phyloP scores from a whole-genome alignment of 2,888 invertebrate genomes.

The Choreutis nemorana region DNA sequence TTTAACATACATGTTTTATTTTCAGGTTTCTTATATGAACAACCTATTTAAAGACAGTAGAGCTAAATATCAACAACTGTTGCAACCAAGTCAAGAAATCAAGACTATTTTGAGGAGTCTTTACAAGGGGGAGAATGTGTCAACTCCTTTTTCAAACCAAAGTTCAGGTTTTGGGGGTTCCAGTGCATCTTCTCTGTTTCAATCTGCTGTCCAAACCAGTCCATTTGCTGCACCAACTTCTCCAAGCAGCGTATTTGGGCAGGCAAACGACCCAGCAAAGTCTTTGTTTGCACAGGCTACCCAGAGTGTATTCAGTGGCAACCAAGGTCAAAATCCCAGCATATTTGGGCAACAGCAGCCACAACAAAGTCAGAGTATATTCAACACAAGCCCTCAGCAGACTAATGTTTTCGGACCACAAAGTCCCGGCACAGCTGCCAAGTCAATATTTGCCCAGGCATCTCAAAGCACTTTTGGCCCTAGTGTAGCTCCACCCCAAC shows the following conservation, averaged over 20 bases:
- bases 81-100: constrained; percentile 25
- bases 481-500: constrained; percentile 14
- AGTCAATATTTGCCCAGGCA: constrained; percentile 19
- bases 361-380: constrained; percentile 3
- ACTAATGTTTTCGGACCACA: constrained; percentile 7
- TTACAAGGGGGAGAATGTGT: constrained; percentile 30
- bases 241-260: constrained; percentile 16
- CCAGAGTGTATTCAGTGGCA: constrained; percentile 19
- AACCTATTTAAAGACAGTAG: constrained; percentile 29
- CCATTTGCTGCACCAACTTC: constrained; percentile 16
- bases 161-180: constrained; percentile 10
- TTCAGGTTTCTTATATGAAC: constrained; percentile 35
- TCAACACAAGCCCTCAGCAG: background rate
- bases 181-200: constrained; percentile 35
- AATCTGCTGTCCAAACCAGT: constrained; percentile 28
- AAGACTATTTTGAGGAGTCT: constrained; percentile 28
- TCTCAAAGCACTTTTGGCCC: constrained; percentile 10
- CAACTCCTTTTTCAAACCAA: constrained; percentile 22
- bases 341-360: constrained; percentile 2
- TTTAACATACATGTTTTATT: constrained; percentile 3
- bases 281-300: constrained; percentile 35
- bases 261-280: constrained; percentile 17
- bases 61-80: constrained; percentile 30
- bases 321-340: constrained; percentile 3
- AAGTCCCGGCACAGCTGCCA: constrained; percentile 11